Base-by-base conservation (phyloP, 2,888 invertebrate species). In the Drosophila falleni region DNA sequence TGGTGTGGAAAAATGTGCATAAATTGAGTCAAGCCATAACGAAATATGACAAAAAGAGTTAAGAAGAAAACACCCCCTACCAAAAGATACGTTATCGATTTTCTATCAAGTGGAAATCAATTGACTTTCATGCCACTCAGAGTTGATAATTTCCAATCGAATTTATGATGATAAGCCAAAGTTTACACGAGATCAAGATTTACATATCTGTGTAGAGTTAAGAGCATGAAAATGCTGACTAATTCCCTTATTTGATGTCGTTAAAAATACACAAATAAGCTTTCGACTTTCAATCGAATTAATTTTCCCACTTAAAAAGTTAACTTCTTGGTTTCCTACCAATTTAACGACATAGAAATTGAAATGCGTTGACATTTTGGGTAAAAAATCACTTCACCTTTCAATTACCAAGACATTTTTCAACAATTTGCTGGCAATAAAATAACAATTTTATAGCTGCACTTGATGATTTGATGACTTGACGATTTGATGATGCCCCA, bases 371-470 rank as follows among this genome's bases (percentile, higher is more conserved):
- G 71, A 49, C 71, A 64, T 71, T 71, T 63, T 55, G 19, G 13
- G 16, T 33, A 29, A 0, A 31, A 56, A 68, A 74, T 60, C 50
- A 59, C 39, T 37, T 56, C 74, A 65, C 61, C 65, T 70, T 70
- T 78, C 74, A 78, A 78, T 78, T 69, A 63, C 56, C 23, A 42
- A 47, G 42, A 60, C 51, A 63, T 60, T 84, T 72, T 71, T 35
- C 49, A 55, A 62, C 79, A 67, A 78, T 75, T 77, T 79, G 19
- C 64, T 72, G 66, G 50, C 71, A 29, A 87, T 84, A 87, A 82
- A 86, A 74, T 56, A 59, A 62, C 68, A 63, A 63, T 70, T 82
- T 82, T 81, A 82, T 82, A 71, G 79, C 87, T 60, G 58, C 79
- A 71, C 73, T 87, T 74, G 74, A 78, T 63, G 71, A 58, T 50